These are phyloP conservation scores for Aurelia sp. DNA, from an alignment of 30 jellyfish, hydroid and myxozoan species.

Conservation along the genomic window DNA sequence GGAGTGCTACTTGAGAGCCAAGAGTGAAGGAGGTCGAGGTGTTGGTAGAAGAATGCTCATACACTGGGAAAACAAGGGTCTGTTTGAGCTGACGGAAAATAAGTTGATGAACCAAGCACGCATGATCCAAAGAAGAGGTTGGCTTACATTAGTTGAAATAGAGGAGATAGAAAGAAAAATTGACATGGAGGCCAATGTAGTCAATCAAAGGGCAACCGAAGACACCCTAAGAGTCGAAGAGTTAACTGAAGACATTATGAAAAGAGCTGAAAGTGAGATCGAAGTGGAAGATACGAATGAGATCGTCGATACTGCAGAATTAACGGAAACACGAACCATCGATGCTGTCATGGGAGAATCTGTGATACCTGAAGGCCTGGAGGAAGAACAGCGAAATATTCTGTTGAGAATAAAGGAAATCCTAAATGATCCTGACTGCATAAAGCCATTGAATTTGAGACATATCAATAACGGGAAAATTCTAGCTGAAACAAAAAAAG, in stretches of 20 bases:
- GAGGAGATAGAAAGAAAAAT: too few relatives aligned
- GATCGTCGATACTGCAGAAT: neutral
- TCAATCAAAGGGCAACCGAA: too few relatives aligned
- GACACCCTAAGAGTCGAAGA: too few relatives aligned
- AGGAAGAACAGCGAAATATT: slow-evolving; percentile 4
- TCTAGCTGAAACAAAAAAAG: neutral
- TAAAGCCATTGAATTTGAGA: slow-evolving; percentile 22
- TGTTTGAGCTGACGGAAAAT: too few relatives aligned
- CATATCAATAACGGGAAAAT: slow-evolving; percentile 7
- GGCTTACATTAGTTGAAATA: too few relatives aligned
- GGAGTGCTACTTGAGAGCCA: too few relatives aligned
- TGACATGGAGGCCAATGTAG: too few relatives aligned
- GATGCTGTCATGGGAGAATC: neutral
- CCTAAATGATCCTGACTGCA: slow-evolving; percentile 18
- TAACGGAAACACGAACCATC: slow-evolving; percentile 19
- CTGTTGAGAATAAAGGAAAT: slow-evolving; percentile 19
- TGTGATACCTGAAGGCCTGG: neutral
- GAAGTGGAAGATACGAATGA: too few relatives aligned
- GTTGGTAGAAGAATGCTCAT: slow-evolving; percentile 6
- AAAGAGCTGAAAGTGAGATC: too few relatives aligned
- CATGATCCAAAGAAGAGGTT: too few relatives aligned
- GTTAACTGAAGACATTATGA: too few relatives aligned
- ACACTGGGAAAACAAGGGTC: neutral
- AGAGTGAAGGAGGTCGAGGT: slow-evolving; percentile 31
- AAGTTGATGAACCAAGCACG: too few relatives aligned